Evolutionary conservation across 2,888 invertebrate genomes (phyloP).

Genomic region (Oscheius myriophilus): DNA sequence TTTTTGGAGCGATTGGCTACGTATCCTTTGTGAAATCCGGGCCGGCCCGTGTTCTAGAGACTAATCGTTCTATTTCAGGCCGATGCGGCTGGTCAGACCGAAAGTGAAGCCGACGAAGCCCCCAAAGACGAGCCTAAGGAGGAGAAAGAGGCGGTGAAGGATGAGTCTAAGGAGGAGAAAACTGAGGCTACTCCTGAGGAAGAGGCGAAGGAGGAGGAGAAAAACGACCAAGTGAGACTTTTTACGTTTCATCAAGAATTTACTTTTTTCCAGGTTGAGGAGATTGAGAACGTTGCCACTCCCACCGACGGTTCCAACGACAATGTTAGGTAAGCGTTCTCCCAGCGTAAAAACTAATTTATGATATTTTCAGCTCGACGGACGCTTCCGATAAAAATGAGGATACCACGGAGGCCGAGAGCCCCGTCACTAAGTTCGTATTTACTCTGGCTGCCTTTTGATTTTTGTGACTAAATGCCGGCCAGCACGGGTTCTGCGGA

Average conservation of each 20-base stretch:
- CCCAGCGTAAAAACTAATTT: neutral
- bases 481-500: neutral
- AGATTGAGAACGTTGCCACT: neutral
- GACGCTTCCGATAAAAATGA: neutral
- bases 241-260: neutral
- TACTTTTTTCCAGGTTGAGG: neutral
- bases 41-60: too few species aligned
- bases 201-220: conserved; percentile 7
- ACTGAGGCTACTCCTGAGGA: neutral
- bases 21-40: neutral
- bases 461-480: neutral
- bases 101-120: neutral
- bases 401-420: too few species aligned
- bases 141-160: conserved; percentile 1
- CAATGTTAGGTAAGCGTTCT: too few species aligned
- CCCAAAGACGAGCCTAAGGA: neutral
- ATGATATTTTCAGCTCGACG: neutral
- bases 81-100: neutral
- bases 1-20: neutral
- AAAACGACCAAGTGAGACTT: conserved; percentile 1
- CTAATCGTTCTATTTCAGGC: too few species aligned
- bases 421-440: too few species aligned
- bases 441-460: neutral
- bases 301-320: neutral
- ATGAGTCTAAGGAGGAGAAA: neutral